Percentiles rank a stretch among this genome's conserved stretches.
Evolutionary conservation across 2,888 invertebrate genomes (phyloP).

Genomic region (Tridacna gigas): DNA sequence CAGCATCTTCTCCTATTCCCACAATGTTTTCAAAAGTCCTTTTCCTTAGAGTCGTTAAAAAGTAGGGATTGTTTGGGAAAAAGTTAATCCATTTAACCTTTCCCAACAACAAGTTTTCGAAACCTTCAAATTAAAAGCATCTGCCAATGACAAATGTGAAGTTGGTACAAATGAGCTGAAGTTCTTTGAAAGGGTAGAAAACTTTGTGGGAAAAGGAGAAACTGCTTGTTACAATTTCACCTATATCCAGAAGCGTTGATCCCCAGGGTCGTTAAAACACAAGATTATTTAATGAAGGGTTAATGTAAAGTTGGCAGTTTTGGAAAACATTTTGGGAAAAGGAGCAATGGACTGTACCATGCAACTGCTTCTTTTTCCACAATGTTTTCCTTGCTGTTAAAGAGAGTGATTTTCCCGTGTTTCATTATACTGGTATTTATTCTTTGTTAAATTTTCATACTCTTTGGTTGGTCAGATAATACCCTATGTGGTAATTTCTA

Average conservation of each 20-base stretch:
- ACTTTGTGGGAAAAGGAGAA: neutral
- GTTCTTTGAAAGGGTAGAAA: neutral
- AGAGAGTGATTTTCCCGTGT: neutral
- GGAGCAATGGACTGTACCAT: neutral
- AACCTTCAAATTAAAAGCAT: too few species aligned
- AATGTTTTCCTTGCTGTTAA: neutral
- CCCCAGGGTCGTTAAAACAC: too few species aligned
- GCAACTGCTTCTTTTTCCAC: neutral
- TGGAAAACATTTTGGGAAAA: neutral
- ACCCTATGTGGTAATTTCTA: too few species aligned
- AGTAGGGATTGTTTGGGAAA: neutral
- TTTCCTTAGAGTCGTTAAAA: neutral
- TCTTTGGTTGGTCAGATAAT: too few species aligned
- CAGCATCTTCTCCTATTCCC: neutral
- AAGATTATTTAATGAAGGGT: too few species aligned
- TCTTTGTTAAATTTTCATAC: too few species aligned
- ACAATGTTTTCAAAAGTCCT: neutral
- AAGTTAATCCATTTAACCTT: neutral
- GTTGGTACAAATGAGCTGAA: too few species aligned
- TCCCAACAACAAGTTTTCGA: too few species aligned
- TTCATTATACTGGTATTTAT: neutral
- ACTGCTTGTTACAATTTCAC: neutral
- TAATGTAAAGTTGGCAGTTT: neutral
- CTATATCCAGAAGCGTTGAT: too few species aligned
- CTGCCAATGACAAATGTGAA: too few species aligned